Evolutionary conservation across 2,113 vertebrate genomes (phyloP).

Genomic region (Phalacrocorax pelagicus): DNA sequence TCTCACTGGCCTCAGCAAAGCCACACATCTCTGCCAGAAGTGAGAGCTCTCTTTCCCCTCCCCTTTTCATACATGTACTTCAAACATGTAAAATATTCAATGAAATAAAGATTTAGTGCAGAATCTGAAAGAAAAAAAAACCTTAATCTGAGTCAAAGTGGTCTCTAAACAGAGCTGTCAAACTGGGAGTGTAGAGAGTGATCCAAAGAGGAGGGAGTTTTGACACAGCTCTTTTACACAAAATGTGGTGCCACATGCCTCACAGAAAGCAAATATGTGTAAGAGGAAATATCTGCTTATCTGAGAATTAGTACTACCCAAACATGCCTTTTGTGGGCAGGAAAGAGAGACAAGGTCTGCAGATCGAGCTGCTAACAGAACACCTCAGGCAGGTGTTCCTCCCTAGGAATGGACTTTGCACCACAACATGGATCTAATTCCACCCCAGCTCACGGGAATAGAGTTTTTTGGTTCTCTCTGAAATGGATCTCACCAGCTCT

Average conservation of each 20-base stretch:
- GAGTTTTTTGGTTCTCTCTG: background rate
- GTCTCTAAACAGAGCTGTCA: background rate
- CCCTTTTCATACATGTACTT: background rate
- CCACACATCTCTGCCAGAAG: background rate
- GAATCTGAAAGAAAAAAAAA: background rate
- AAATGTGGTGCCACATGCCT: background rate
- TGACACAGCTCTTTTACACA: background rate
- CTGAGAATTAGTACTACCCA: background rate
- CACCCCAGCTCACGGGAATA: background rate
- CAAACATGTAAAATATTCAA: background rate
- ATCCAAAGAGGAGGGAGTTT: background rate
- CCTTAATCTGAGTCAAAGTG: background rate
- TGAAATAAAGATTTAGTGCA: background rate
- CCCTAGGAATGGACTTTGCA: background rate
- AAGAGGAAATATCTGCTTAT: constrained; percentile 22
- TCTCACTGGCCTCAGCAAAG: background rate
- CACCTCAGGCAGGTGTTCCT: background rate
- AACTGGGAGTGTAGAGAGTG: background rate
- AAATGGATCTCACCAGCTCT: background rate
- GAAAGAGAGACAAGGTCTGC: background rate
- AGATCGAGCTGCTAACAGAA: background rate
- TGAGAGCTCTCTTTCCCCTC: background rate
- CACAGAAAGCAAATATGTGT: background rate
- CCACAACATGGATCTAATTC: background rate
- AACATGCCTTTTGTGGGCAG: background rate